These are phyloP conservation scores for Lycaon pictus DNA, from an alignment of 2,113 vertebrate species.

Conservation along the genomic window DNA sequence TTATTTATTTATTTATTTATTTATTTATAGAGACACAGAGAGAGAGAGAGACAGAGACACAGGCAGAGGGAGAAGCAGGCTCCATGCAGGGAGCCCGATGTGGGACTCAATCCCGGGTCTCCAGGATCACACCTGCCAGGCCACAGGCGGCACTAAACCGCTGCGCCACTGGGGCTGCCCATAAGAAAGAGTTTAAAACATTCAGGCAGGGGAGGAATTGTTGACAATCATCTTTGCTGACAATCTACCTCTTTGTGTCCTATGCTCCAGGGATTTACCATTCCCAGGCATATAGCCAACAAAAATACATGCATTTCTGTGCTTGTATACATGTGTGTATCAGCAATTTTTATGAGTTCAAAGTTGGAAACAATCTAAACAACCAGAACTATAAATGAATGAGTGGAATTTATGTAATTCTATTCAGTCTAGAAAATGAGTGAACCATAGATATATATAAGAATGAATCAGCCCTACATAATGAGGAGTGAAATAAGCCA, in stretches of 20 bases:
- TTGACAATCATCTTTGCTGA: background rate
- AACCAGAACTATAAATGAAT: background rate
- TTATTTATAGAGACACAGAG: no score
- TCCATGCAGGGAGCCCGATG: no score
- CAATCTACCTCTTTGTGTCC: background rate
- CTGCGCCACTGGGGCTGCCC: no score
- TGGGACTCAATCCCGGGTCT: no score
- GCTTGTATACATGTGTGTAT: background rate
- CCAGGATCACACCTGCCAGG: no score
- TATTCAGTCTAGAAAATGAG: background rate
- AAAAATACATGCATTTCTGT: background rate
- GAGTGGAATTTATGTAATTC: background rate
- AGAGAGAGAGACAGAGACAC: no score
- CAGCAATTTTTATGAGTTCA: background rate
- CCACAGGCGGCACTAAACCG: no score
- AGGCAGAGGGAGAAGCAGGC: no score
- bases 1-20: no score
- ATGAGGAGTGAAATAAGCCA: background rate
- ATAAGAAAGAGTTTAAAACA: background rate
- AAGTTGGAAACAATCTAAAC: background rate
- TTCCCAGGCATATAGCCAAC: background rate
- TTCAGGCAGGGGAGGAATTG: background rate
- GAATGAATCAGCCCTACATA: background rate
- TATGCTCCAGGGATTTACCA: background rate
- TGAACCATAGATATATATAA: background rate